Percentiles rank a stretch among this genome's conserved stretches.
These are phyloP conservation scores for Chironomus riparius DNA, from an alignment of 2,888 invertebrate genomes.

Conservation along the genomic window DNA sequence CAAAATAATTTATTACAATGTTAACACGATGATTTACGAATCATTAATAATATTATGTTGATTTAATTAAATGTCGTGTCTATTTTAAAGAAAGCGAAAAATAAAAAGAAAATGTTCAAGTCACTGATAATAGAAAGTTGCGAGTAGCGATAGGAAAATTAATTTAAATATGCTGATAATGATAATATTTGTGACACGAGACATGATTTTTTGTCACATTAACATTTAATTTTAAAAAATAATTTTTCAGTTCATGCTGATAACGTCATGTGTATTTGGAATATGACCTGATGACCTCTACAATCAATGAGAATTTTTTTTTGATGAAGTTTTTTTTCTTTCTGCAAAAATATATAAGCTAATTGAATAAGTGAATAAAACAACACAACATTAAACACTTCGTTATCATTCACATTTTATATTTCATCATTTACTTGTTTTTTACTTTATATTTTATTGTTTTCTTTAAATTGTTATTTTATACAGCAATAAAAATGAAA, in stretches of 20 bases:
- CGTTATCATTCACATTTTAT: neutral
- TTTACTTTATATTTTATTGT: neutral
- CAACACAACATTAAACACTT: slow-evolving; percentile 1
- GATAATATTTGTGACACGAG: neutral
- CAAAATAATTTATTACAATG: neutral
- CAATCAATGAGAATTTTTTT: neutral
- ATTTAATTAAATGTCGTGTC: too few species aligned
- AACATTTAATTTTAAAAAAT: neutral
- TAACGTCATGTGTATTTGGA: too few species aligned
- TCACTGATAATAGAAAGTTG: neutral
- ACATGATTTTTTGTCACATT: neutral
- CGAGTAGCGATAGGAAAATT: neutral
- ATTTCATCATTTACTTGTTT: neutral
- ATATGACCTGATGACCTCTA: neutral
- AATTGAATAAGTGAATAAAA: neutral
- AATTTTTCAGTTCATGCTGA: neutral
- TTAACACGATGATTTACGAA: neutral
- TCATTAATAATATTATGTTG: too few species aligned
- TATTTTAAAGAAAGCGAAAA: neutral
- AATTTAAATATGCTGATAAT: neutral
- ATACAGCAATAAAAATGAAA: neutral
- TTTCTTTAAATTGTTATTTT: neutral
- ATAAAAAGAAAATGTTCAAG: too few species aligned
- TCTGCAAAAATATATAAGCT: neutral
- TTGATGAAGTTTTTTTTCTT: neutral